These are phyloP conservation scores for Vireo griseus DNA, from an alignment of 2,797 vertebrate genomes.

Conservation along the genomic window DNA sequence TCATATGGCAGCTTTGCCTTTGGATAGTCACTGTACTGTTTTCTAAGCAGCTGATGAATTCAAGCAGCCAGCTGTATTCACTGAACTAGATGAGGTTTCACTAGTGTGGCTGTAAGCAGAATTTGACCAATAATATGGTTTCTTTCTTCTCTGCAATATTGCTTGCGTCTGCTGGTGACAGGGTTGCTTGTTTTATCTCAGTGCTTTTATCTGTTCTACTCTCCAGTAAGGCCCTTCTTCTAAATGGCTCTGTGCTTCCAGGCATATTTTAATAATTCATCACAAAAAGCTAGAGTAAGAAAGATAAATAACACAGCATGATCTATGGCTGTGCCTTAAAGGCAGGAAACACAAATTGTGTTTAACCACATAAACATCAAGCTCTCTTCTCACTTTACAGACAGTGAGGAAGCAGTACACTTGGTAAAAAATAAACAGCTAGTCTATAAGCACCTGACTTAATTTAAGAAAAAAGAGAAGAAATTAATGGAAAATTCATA, in stretches of 20 bases:
- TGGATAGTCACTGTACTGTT: not conserved
- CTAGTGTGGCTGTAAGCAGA: not conserved
- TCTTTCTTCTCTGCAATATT: constrained; percentile 1
- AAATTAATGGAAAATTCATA: not conserved
- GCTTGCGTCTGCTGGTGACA: not conserved
- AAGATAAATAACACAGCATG: constrained; percentile 33
- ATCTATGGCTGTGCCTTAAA: constrained; percentile 40
- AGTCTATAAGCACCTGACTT: not conserved
- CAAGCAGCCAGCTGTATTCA: not conserved
- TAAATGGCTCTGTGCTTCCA: constrained; percentile 20
- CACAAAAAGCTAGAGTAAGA: constrained; percentile 23
- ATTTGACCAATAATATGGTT: not conserved
- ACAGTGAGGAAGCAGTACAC: not conserved
- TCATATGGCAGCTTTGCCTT: not conserved
- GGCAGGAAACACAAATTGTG: constrained; percentile 40
- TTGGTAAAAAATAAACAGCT: not conserved
- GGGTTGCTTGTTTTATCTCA: constrained; percentile 34
- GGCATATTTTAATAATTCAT: constrained; percentile 59
- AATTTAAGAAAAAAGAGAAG: not conserved
- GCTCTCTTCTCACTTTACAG: not conserved
- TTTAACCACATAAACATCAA: constrained; percentile 40
- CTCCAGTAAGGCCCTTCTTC: constrained; percentile 5
- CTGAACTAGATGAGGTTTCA: not conserved
- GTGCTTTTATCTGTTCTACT: constrained; percentile 35
- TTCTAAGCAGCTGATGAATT: not conserved